Evolutionary conservation across 2,888 invertebrate species (phyloP), one percentile per base, ranked within the genome.

Genomic region (Acanthoscelides obtectus): DNA sequence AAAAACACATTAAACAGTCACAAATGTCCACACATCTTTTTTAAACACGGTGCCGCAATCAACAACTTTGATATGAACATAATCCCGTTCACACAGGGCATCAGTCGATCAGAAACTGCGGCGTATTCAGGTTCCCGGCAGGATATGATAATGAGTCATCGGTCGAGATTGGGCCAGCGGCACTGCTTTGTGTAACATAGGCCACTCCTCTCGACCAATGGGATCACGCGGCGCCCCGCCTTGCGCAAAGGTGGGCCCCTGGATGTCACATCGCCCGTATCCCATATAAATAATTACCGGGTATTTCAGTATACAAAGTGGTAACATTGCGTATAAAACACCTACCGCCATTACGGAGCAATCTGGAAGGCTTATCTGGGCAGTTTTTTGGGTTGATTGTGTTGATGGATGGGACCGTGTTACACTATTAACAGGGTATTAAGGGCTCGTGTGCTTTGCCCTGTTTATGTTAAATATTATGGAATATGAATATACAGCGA

Each of bases 261-360:
- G 45, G 17, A 45, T 45, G 45, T 12, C 45, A 45, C 45, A 17
- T 45, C 45, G 45, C 45, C 45, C 45, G 25, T 25, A 25, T 25
- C 4, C 25, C 25, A 5, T 75, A 72, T 78, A 75, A 78, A 75
- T 77, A 76, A 79, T 79, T 75, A 75, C 68, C 72, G 72, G 71
- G 71, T 76, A 76, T 77, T 78, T 78, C 79, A 78, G 80, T 77
- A 75, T 70, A 75, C 75, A 74, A 74, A 73, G 72, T 75, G 74
- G 76, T 76, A 72, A 73, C 72, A 74, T 71, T 73, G 73, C 71
- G 17, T 68, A 75, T 72, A 74, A 74, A 72, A 73, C 71, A 74
- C 74, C 74, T 75, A 69, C 76, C 74, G 76, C 76, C 75, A 76
- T 76, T 76, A 27, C 45, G 5, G 17, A 45, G 45, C 45, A 6